Conservation (phyloP, 2,888 invertebrate species). For the Drosophila flavopinicola region DNA sequence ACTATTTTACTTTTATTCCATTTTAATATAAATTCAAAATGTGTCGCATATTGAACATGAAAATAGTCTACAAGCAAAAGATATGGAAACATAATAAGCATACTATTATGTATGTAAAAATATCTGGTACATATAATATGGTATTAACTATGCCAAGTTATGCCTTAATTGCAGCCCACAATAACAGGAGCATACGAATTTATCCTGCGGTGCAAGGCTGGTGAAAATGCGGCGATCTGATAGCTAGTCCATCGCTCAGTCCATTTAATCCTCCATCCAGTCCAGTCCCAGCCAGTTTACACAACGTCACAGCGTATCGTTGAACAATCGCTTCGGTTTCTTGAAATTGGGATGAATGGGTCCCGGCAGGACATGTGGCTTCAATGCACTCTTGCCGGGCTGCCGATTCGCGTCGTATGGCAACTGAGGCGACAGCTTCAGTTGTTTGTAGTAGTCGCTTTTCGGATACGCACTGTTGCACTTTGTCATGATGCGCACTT, state of each 20-base stretch:
- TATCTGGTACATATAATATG: conserved; percentile 37
- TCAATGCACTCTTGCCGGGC: conserved; percentile 90
- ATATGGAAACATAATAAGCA: conserved; percentile 52
- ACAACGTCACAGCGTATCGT: conserved; percentile 77
- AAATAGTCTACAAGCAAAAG: conserved; percentile 56
- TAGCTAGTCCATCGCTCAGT: conserved; percentile 7
- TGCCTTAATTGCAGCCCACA: conserved; percentile 16
- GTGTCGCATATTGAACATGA: conserved; percentile 40
- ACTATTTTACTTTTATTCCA: conserved; percentile 31
- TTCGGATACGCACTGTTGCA: conserved; percentile 90
- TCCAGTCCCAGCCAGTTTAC: conserved; percentile 44
- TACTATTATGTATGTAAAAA: conserved; percentile 36
- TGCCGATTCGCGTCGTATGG: conserved; percentile 90
- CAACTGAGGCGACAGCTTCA: conserved; percentile 89
- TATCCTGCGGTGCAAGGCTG: neutral
- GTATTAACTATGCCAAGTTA: conserved; percentile 45
- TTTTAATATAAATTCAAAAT: conserved; percentile 39
- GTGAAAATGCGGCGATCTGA: neutral
- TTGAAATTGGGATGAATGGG: conserved; percentile 89
- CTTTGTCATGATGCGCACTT: conserved; percentile 90
- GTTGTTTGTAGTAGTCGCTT: conserved; percentile 89
- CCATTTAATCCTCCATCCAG: conserved; percentile 12
- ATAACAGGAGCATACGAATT: neutral
- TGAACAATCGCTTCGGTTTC: conserved; percentile 60
- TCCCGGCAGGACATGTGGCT: conserved; percentile 88